A percentile compares a stretch with the other conserved stretches of the same genome.
Evolutionary conservation across 2,113 vertebrate species (phyloP).

Genomic region (Malurus cyaneus): DNA sequence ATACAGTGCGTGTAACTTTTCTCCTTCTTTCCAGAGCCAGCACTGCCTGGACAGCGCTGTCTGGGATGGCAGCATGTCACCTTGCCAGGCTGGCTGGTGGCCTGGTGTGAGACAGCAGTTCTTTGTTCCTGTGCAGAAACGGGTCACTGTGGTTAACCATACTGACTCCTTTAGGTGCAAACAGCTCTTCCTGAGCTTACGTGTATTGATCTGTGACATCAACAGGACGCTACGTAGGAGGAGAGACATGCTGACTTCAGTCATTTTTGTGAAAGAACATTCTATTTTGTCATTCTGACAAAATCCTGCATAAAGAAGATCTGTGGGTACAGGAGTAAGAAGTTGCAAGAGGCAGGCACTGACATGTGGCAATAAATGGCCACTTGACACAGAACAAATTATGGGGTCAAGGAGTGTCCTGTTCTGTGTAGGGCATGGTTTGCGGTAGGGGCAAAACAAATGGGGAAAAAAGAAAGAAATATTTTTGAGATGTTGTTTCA

Average conservation of each 20-base stretch:
- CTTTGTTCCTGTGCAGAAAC: slow-evolving; percentile 32
- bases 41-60: neutral
- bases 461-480: neutral
- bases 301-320: neutral
- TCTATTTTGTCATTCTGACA: neutral
- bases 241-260: slow-evolving; percentile 9
- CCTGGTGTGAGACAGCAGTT: neutral
- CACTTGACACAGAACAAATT: neutral
- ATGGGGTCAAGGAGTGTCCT: neutral
- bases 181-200: neutral
- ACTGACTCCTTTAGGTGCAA: neutral
- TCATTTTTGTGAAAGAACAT: neutral
- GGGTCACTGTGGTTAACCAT: slow-evolving; percentile 45
- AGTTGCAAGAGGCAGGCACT: neutral
- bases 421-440: neutral
- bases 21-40: neutral
- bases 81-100: neutral
- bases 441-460: neutral
- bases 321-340: neutral
- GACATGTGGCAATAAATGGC: neutral
- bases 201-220: neutral
- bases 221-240: neutral
- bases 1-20: neutral
- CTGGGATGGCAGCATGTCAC: neutral
- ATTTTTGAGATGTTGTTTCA: neutral